Evolutionary conservation across 2,888 invertebrate genomes (phyloP).

Genomic region (Axea sp.): DNA sequence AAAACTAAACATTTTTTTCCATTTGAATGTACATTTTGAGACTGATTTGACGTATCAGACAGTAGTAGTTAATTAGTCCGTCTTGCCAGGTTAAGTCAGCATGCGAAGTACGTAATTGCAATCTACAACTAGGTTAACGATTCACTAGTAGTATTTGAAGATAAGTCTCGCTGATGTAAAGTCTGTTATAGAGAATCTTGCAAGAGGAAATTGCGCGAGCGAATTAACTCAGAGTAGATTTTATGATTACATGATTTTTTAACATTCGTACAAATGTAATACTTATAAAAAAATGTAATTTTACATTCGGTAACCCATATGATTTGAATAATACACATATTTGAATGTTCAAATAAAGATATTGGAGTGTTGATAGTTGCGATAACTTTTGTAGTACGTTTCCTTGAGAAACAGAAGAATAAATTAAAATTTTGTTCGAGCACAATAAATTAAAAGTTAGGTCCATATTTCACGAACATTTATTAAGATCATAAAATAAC

Average conservation of each 20-base stretch:
- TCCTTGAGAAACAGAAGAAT: no score
- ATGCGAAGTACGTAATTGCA: slow-evolving; percentile 60
- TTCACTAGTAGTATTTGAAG: slow-evolving; percentile 46
- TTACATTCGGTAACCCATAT: no score
- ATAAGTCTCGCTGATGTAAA: slow-evolving; percentile 46
- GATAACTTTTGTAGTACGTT: no score
- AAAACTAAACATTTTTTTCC: slow-evolving; percentile 8
- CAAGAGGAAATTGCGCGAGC: slow-evolving; percentile 60
- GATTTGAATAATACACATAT: no score
- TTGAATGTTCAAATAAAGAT: no score
- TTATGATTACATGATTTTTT: no score
- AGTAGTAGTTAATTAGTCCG: slow-evolving; percentile 70
- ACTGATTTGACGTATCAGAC: slow-evolving; percentile 65
- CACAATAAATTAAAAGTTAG: slow-evolving; percentile 2
- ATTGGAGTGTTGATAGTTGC: no score
- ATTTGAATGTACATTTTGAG: slow-evolving; percentile 25
- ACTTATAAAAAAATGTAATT: no score
- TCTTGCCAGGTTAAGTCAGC: slow-evolving; percentile 31
- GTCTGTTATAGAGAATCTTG: slow-evolving; percentile 43
- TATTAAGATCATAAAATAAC: slow-evolving; percentile 2
- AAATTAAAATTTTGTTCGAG: neutral
- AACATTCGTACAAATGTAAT: no score
- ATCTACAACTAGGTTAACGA: slow-evolving; percentile 56
- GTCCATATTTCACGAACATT: slow-evolving; percentile 23
- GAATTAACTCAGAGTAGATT: no score